phyloP scores from a whole-genome alignment of 2,797 vertebrate species.

The Sebastes vulpes region DNA sequence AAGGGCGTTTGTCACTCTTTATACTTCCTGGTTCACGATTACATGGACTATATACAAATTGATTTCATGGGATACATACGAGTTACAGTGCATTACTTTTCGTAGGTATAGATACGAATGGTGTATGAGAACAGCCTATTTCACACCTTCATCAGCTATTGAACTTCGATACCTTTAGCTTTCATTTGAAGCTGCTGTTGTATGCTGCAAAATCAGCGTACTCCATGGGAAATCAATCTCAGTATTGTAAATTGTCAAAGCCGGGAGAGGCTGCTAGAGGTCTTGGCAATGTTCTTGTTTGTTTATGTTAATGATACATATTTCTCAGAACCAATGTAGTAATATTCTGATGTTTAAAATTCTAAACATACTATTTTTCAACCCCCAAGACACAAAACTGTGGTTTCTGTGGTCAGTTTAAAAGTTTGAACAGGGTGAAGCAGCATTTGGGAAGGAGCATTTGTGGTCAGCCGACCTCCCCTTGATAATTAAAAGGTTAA shows the following conservation, averaged over 20 bases:
- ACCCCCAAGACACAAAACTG: constrained; percentile 4
- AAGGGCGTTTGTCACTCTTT: too few species aligned
- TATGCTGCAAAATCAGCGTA: background rate
- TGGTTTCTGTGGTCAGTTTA: constrained; percentile 26
- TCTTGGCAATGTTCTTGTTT: constrained; percentile 38
- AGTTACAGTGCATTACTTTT: too few species aligned
- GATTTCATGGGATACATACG: too few species aligned
- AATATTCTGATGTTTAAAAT: constrained; percentile 12
- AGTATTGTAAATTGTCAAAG: background rate
- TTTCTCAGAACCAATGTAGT: background rate
- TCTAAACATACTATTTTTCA: background rate
- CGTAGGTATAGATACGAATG: too few species aligned
- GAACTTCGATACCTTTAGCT: background rate
- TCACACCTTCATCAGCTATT: background rate
- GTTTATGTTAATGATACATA: constrained; percentile 53
- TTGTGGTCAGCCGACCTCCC: constrained; percentile 17
- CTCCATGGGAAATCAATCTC: background rate
- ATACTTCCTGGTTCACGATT: too few species aligned
- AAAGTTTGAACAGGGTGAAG: constrained; percentile 3
- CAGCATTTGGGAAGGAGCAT: constrained; percentile 6
- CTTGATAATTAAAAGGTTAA: constrained; percentile 24
- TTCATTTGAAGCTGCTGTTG: background rate
- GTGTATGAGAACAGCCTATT: too few species aligned
- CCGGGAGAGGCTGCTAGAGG: background rate
- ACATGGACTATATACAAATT: too few species aligned